These are phyloP conservation scores for Struthio camelus DNA, from an alignment of 2,113 vertebrate species.

Conservation along the genomic window DNA sequence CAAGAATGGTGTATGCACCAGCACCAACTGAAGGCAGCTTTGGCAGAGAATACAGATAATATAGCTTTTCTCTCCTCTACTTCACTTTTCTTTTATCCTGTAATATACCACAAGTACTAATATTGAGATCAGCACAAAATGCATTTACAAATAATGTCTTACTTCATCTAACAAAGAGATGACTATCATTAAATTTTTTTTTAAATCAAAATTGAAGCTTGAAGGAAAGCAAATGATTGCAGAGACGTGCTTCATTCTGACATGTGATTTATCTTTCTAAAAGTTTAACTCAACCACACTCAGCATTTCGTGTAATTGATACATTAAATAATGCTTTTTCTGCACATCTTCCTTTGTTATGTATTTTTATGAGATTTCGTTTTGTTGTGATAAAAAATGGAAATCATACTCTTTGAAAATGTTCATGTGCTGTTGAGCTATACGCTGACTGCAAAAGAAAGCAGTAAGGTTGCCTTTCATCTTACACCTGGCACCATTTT, in stretches of 20 bases:
- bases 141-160: not conserved
- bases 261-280: constrained; percentile 51
- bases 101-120: not conserved
- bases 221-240: constrained; percentile 22
- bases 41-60: not conserved
- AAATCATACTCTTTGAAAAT: constrained; percentile 7
- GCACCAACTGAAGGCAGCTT: not conserved
- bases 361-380: not conserved
- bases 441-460: not conserved
- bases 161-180: not conserved
- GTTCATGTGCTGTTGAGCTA: not conserved
- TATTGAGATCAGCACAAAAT: not conserved
- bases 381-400: not conserved
- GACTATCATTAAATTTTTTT: not conserved
- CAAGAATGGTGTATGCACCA: not conserved
- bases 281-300: constrained; percentile 31
- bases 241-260: constrained; percentile 24
- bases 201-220: constrained; percentile 52
- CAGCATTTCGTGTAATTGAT: constrained; percentile 6
- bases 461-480: not conserved
- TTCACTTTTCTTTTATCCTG: not conserved
- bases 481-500: not conserved
- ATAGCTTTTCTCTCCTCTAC: not conserved
- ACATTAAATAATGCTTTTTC: not conserved
- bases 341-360: not conserved